Evolutionary conservation across 2,113 vertebrate species (phyloP).

Genomic region (Baryphthengus martii): DNA sequence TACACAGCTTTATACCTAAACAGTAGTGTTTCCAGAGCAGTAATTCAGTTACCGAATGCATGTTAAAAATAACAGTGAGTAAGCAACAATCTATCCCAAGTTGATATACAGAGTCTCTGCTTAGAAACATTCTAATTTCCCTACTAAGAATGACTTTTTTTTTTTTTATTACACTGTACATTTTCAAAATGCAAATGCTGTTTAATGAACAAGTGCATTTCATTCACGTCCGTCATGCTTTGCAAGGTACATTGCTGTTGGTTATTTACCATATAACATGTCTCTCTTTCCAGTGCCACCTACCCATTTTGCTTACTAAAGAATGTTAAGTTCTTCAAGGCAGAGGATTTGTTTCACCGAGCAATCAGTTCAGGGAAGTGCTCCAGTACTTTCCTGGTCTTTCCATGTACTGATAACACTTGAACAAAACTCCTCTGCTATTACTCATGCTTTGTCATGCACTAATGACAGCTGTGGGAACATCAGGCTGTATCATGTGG

Average conservation of each 20-base stretch:
- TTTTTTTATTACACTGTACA: neutral
- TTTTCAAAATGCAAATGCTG: neutral
- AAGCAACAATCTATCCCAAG: neutral
- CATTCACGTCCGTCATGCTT: neutral
- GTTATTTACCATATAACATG: neutral
- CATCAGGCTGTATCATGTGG: neutral
- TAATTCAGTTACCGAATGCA: neutral
- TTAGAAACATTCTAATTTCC: neutral
- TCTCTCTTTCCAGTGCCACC: neutral
- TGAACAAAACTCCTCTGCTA: neutral
- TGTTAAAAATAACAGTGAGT: neutral
- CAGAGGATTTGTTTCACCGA: neutral
- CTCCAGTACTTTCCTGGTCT: neutral
- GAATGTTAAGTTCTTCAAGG: neutral
- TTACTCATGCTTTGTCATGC: neutral
- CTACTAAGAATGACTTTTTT: neutral
- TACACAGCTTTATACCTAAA: neutral
- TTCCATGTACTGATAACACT: neutral
- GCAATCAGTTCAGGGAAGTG: neutral
- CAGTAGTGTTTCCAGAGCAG: neutral
- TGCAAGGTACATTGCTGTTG: neutral
- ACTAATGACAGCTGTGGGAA: neutral
- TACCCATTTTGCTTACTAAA: neutral
- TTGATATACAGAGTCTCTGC: neutral
- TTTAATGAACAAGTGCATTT: neutral